Evolutionary conservation across 2,797 vertebrate species (phyloP).

Genomic region (Cyclopterus lumpus): DNA sequence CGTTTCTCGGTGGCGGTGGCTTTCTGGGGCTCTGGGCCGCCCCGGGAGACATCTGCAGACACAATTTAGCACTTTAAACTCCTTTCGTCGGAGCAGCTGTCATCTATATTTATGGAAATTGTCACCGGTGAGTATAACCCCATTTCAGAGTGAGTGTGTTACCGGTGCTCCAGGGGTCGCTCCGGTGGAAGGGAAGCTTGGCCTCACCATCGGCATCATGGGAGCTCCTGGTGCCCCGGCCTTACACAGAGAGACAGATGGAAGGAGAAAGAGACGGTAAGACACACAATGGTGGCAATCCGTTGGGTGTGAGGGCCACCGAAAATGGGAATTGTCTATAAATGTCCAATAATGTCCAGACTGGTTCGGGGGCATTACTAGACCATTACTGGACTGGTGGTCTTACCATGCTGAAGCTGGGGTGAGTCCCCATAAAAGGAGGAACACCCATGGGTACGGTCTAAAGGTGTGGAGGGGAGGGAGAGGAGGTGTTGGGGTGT

Average conservation of each 20-base stretch:
- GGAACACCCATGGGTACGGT: constrained; percentile 80
- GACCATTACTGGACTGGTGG: constrained; percentile 60
- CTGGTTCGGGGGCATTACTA: constrained; percentile 55
- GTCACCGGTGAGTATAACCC: background rate
- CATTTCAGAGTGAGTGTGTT: constrained; percentile 12
- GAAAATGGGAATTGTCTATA: constrained; percentile 65
- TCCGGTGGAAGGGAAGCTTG: constrained; percentile 86
- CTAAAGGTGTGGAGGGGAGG: constrained; percentile 78
- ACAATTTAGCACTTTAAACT: constrained; percentile 26
- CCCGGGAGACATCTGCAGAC: constrained; percentile 84
- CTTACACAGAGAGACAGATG: constrained; percentile 77
- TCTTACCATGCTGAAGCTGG: constrained; percentile 95
- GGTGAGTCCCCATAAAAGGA: constrained; percentile 87
- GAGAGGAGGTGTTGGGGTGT: constrained; percentile 77
- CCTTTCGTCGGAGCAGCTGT: constrained; percentile 1
- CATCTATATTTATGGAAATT: background rate
- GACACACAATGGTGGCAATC: constrained; percentile 16
- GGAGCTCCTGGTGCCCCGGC: constrained; percentile 88
- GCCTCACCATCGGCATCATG: constrained; percentile 97
- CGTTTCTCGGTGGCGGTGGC: constrained; percentile 94
- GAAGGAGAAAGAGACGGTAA: constrained; percentile 49
- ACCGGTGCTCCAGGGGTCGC: constrained; percentile 90
- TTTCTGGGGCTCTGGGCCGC: constrained; percentile 95
- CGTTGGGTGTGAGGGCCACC: constrained; percentile 44
- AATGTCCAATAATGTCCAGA: constrained; percentile 66